Conservation (phyloP, 1,140 invertebrate genomes). For the Pseudomyrmex dendroicus region DNA sequence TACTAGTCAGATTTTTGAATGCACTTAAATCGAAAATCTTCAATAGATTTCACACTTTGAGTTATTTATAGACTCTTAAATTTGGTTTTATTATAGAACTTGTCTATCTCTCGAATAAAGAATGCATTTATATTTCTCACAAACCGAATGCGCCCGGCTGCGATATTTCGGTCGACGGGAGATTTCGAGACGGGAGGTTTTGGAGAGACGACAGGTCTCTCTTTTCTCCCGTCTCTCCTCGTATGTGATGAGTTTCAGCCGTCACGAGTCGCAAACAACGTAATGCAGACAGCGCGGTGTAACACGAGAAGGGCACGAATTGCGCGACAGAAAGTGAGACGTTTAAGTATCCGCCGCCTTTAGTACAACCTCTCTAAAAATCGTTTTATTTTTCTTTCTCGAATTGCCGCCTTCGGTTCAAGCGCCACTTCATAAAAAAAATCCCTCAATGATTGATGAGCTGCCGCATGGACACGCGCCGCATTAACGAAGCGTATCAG, state of each 20-base stretch:
- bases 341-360: neutral
- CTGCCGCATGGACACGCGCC: constrained; percentile 46
- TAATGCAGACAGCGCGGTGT: constrained; percentile 78
- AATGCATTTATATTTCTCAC: neutral
- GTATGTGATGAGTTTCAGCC: constrained; percentile 62
- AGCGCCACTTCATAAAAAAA: constrained; percentile 67
- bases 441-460: constrained; percentile 54
- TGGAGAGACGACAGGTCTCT: constrained; percentile 34
- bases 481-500: neutral
- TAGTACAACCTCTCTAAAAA: neutral
- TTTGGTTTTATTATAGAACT: no score
- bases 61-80: no score
- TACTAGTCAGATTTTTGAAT: no score
- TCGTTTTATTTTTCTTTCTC: neutral
- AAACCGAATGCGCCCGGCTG: neutral
- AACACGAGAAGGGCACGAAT: constrained; percentile 71
- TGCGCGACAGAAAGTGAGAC: constrained; percentile 36
- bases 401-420: constrained; percentile 57
- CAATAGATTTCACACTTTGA: no score
- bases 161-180: neutral
- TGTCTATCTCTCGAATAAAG: neutral
- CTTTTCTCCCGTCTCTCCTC: constrained; percentile 11
- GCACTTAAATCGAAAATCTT: no score
- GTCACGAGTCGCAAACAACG: constrained; percentile 75
- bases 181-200: neutral